These are phyloP conservation scores for human (Homo sapiens) DNA, from an alignment of 2,113 vertebrate genomes.

Conservation along the genomic window DNA sequence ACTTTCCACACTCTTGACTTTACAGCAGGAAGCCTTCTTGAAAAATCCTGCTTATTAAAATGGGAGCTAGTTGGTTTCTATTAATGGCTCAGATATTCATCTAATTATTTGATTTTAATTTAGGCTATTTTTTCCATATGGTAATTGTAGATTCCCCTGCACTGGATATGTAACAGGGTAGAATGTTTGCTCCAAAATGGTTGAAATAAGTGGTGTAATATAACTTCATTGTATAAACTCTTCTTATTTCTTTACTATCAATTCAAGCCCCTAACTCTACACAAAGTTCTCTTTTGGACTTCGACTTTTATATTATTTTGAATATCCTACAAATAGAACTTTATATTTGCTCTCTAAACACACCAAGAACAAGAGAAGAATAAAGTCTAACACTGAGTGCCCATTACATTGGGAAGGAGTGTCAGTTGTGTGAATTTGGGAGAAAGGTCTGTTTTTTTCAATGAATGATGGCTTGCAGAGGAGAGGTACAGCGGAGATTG, in stretches of 20 bases:
- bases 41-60: conserved; percentile 30
- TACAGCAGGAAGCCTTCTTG: neutral
- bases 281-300: neutral
- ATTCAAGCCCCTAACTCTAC: neutral
- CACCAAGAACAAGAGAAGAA: neutral
- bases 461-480: neutral
- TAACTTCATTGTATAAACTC: neutral
- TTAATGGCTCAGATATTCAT: conserved; percentile 18
- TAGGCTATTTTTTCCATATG: neutral
- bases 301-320: neutral
- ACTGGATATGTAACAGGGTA: neutral
- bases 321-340: neutral
- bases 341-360: neutral
- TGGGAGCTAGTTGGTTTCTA: conserved; percentile 13
- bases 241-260: neutral
- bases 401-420: neutral
- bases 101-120: conserved; percentile 39
- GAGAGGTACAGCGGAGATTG: neutral
- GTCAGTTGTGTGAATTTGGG: neutral
- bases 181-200: neutral
- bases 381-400: neutral
- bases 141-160: neutral
- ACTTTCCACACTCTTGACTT: neutral
- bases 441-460: neutral
- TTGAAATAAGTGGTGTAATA: neutral